Evolutionary conservation across 1,140 invertebrate genomes (phyloP).

Genomic region (Macrocentrus cingulum): DNA sequence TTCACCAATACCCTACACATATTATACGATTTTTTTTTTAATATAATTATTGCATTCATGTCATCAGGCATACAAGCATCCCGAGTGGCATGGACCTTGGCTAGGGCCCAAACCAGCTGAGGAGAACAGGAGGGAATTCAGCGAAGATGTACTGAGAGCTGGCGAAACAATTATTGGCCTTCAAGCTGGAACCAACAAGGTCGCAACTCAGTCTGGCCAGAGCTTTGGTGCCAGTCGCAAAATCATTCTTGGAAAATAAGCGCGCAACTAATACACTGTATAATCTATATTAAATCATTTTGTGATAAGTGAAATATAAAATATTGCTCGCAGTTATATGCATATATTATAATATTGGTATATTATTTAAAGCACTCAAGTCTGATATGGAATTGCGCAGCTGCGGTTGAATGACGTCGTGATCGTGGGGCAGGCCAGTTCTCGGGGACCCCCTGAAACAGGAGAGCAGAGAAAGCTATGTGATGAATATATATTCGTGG

Average conservation of each 20-base stretch:
- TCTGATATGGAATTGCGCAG: too few species aligned
- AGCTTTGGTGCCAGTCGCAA: conserved; percentile 91
- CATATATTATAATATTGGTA: too few species aligned
- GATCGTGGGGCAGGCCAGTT: conserved; percentile 57
- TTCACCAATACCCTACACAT: too few species aligned
- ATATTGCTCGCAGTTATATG: too few species aligned
- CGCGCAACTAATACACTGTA: too few species aligned
- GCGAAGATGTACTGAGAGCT: conserved; percentile 86
- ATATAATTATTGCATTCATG: too few species aligned
- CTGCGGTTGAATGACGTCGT: conserved; percentile 31
- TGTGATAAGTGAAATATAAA: too few species aligned
- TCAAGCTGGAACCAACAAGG: conserved; percentile 95
- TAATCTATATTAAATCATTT: too few species aligned
- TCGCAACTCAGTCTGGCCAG: conserved; percentile 88
- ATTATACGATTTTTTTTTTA: too few species aligned
- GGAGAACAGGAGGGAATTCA: conserved; percentile 89
- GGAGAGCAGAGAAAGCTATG: conserved; percentile 33
- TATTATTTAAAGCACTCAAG: too few species aligned
- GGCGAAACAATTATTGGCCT: conserved; percentile 90
- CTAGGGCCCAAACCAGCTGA: conserved; percentile 89
- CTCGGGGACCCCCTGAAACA: conserved; percentile 51
- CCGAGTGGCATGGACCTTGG: conserved; percentile 86
- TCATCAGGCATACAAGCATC: conserved; percentile 81
- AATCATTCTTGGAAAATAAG: conserved; percentile 83
- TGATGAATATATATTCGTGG: conserved; percentile 1